phyloP scores from a whole-genome alignment of 2,797 vertebrate genomes.

The Mormyrus proboscirostris region DNA sequence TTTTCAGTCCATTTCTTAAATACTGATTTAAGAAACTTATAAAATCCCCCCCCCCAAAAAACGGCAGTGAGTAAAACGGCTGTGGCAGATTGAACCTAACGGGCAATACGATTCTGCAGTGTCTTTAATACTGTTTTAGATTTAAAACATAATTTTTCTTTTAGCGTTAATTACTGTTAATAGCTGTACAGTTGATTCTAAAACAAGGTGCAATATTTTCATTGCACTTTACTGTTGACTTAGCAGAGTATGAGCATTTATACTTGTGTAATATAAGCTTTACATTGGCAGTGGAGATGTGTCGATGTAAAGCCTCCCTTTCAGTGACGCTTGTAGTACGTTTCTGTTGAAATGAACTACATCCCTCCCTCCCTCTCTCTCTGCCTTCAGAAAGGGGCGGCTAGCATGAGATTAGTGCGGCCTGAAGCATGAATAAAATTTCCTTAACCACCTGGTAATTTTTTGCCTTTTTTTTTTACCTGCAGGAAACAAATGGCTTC shows the following conservation, averaged over 20 bases:
- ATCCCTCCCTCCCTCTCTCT: conserved; percentile 39
- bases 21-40: not conserved
- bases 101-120: not conserved
- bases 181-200: conserved; percentile 56
- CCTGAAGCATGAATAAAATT: conserved; percentile 57
- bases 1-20: not conserved
- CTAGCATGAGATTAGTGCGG: conserved; percentile 50
- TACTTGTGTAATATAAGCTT: conserved; percentile 47
- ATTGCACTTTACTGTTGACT: conserved; percentile 59
- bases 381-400: conserved; percentile 47
- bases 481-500: not conserved
- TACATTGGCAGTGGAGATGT: conserved; percentile 44
- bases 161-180: conserved; percentile 46
- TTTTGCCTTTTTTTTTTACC: not conserved
- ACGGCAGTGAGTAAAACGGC: not conserved
- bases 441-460: conserved; percentile 37
- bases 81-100: not conserved
- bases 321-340: conserved; percentile 46
- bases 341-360: conserved; percentile 52
- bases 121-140: conserved; percentile 12
- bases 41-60: not conserved
- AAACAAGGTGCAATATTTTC: conserved; percentile 62
- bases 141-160: conserved; percentile 10
- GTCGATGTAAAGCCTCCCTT: conserved; percentile 53
- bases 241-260: conserved; percentile 41